Evolutionary conservation across 2,797 vertebrate genomes (phyloP).

Genomic region (Anabacerthia variegaticeps): DNA sequence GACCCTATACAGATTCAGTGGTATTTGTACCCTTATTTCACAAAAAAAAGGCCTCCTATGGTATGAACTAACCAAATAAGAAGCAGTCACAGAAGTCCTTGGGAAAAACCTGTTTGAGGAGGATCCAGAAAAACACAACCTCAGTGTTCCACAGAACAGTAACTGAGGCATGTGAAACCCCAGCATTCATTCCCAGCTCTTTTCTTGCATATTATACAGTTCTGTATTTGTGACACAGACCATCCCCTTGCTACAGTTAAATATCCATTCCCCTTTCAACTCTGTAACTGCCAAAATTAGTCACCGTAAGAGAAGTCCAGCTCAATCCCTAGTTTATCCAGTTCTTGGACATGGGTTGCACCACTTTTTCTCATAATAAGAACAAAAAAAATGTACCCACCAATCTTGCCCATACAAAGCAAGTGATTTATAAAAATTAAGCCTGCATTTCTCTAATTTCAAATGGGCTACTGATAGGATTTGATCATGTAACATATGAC

Average conservation of each 20-base stretch:
- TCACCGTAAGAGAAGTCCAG: not conserved
- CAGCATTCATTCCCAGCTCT: not conserved
- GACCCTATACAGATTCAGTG: not conserved
- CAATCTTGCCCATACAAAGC: not conserved
- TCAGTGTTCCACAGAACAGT: not conserved
- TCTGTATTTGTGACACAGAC: not conserved
- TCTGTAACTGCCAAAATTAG: not conserved
- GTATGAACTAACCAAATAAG: not conserved
- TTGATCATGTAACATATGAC: not conserved
- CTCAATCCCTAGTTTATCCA: not conserved
- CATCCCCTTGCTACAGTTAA: not conserved
- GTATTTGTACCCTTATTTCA: not conserved
- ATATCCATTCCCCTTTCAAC: not conserved
- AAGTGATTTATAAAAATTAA: not conserved
- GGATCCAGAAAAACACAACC: not conserved
- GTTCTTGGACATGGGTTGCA: not conserved
- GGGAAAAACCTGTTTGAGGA: not conserved
- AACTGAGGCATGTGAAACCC: not conserved
- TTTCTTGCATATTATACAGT: not conserved
- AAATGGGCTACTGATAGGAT: not conserved
- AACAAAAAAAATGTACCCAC: fast-evolving
- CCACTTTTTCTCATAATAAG: not conserved
- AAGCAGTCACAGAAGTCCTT: not conserved
- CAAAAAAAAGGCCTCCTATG: not conserved
- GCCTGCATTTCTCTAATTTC: not conserved